A percentile compares a stretch with the other conserved stretches of the same genome.
Conservation (phyloP, 2,113 vertebrate species). For the Helogale parvula region DNA sequence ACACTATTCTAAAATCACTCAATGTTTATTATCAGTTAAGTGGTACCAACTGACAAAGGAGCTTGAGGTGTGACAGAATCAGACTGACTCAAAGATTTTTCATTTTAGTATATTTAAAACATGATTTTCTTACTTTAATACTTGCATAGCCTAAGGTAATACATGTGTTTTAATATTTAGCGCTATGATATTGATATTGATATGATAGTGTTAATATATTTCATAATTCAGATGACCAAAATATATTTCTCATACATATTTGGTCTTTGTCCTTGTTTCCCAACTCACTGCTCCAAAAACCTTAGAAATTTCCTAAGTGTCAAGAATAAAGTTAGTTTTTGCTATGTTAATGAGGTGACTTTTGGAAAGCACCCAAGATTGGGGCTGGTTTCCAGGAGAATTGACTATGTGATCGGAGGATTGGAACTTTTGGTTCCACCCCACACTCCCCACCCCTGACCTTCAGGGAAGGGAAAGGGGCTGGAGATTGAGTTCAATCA, state of each 20-base stretch:
- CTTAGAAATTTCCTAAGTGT: not conserved
- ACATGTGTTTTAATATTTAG: not conserved
- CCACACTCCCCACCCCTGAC: not conserved
- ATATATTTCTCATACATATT: not conserved
- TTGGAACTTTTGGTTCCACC: not conserved
- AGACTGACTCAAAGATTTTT: not conserved
- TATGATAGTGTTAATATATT: not conserved
- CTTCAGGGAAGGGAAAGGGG: not conserved
- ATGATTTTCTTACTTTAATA: not conserved
- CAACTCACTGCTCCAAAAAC: not conserved
- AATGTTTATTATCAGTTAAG: not conserved
- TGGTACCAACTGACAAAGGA: not conserved
- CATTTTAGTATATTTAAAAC: conserved; percentile 22
- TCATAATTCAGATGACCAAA: not conserved
- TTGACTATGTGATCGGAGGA: not conserved
- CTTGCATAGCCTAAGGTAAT: not conserved
- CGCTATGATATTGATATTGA: not conserved
- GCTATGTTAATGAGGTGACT: not conserved
- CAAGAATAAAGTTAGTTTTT: not conserved
- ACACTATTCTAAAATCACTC: not conserved
- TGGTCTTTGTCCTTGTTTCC: not conserved
- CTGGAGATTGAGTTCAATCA: not conserved
- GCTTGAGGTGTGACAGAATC: not conserved
- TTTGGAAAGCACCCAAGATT: not conserved
- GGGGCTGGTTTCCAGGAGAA: not conserved